These are phyloP conservation scores for Sorex fumeus DNA, from an alignment of 2,113 vertebrate species.

Conservation along the genomic window DNA sequence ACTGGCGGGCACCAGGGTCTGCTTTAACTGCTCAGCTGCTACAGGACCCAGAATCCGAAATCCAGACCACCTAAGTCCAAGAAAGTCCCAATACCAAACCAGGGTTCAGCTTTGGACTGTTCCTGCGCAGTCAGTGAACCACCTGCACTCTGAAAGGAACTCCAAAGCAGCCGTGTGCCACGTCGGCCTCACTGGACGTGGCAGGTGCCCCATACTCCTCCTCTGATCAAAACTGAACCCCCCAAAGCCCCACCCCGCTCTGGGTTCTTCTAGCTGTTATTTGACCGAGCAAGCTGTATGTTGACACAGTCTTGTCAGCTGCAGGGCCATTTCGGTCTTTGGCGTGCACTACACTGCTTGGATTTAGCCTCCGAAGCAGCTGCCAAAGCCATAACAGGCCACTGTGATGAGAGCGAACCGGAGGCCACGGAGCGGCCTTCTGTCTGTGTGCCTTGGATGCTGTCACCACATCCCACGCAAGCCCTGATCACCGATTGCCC, in stretches of 20 bases:
- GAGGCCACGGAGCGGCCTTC: too few relatives aligned
- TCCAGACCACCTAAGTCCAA: neutral
- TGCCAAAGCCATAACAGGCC: constrained; percentile 77
- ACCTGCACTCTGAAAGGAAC: neutral
- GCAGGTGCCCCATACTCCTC: neutral
- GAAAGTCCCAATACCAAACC: neutral
- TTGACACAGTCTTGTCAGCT: neutral
- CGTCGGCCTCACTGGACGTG: neutral
- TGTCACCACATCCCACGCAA: constrained; percentile 83
- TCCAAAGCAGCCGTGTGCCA: neutral
- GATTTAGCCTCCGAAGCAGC: constrained; percentile 69
- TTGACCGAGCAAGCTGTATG: neutral
- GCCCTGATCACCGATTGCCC: constrained; percentile 85
- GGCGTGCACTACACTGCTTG: constrained; percentile 19
- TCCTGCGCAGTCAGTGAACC: neutral
- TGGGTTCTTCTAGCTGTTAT: neutral
- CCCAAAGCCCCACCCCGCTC: neutral
- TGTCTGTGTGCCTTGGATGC: constrained; percentile 73
- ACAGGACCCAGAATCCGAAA: neutral
- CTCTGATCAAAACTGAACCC: neutral
- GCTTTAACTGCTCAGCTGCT: neutral
- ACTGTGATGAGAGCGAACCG: constrained; percentile 63
- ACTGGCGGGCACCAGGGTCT: neutral
- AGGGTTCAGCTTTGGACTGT: neutral
- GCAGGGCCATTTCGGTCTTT: constrained; percentile 41